These are phyloP conservation scores for Pomatorhinus ruficollis DNA, from an alignment of 2,113 vertebrate genomes.

Conservation along the genomic window DNA sequence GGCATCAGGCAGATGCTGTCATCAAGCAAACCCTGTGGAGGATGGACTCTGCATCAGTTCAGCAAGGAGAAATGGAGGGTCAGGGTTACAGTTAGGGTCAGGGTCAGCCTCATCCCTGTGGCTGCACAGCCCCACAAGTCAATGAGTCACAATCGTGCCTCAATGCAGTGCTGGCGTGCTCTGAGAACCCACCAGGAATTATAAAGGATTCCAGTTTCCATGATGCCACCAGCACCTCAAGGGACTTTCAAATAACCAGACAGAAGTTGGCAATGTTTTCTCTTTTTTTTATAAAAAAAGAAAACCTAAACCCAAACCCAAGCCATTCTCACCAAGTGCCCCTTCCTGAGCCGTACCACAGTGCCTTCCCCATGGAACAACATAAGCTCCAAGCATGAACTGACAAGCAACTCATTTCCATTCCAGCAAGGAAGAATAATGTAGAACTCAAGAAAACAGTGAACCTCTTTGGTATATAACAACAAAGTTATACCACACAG, in stretches of 20 bases:
- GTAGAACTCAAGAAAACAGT: neutral
- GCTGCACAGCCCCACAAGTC: neutral
- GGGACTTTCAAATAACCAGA: neutral
- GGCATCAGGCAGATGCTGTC: too few species aligned
- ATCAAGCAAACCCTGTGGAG: neutral
- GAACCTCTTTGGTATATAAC: conserved; percentile 76
- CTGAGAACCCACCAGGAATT: neutral
- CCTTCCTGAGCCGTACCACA: neutral
- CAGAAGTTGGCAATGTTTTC: neutral
- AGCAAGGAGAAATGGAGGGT: accelerated
- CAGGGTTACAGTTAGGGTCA: accelerated
- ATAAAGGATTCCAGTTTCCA: neutral
- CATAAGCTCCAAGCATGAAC: neutral
- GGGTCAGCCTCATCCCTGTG: neutral
- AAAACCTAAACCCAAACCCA: neutral
- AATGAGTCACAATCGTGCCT: accelerated
- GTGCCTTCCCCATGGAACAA: neutral
- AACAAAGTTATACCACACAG: conserved; percentile 39
- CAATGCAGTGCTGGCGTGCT: accelerated
- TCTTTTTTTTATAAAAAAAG: neutral
- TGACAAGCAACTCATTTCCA: neutral
- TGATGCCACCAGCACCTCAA: neutral
- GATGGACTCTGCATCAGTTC: neutral
- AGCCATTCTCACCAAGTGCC: neutral
- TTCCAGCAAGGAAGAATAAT: neutral